Percentiles rank a stretch among this genome's conserved stretches.
These are phyloP conservation scores for Okapia johnstoni DNA, from an alignment of 2,113 vertebrate genomes.

Conservation along the genomic window DNA sequence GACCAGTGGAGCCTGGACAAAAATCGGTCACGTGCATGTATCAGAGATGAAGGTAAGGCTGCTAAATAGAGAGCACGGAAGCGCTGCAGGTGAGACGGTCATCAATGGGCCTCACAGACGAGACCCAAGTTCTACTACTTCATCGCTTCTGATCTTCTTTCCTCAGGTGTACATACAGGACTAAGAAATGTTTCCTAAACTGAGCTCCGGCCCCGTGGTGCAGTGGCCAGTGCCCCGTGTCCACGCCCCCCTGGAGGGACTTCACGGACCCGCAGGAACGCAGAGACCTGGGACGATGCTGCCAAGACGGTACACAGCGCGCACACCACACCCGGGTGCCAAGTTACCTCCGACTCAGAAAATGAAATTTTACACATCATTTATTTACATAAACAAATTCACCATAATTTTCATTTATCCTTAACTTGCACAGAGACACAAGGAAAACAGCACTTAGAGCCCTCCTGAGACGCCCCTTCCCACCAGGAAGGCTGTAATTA, in stretches of 20 bases:
- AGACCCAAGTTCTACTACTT: neutral
- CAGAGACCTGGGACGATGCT: neutral
- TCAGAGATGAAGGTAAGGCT: neutral
- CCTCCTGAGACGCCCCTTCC: neutral
- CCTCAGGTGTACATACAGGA: neutral
- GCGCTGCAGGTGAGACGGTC: neutral
- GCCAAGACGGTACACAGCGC: neutral
- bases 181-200: neutral
- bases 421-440: neutral
- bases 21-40: neutral
- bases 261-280: neutral
- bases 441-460: neutral
- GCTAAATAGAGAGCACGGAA: neutral
- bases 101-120: fast-evolving
- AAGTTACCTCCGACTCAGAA: neutral
- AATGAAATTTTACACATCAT: neutral
- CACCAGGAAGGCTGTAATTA: neutral
- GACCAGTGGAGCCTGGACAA: neutral
- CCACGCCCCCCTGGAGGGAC: neutral
- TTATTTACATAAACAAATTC: neutral
- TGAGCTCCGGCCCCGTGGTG: neutral
- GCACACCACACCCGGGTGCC: neutral
- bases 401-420: neutral
- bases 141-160: neutral
- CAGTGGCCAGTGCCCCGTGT: fast-evolving